These are phyloP conservation scores for Notocelia uddmanniana DNA, from an alignment of 2,888 invertebrate genomes.

Conservation along the genomic window DNA sequence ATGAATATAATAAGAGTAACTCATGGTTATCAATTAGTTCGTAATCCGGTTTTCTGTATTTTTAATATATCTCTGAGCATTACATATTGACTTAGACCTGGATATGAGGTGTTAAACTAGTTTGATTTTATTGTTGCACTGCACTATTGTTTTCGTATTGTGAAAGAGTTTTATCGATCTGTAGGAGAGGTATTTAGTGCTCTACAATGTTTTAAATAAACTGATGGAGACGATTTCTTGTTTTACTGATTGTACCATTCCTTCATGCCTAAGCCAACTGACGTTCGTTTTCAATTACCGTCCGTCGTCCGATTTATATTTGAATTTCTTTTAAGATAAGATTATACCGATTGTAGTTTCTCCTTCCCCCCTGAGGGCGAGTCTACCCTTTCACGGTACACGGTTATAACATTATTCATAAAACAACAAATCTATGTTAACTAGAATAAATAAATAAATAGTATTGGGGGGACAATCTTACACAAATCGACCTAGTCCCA, in stretches of 20 bases:
- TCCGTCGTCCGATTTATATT: background rate
- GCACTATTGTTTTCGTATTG: constrained; percentile 78
- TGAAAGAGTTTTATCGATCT: constrained; percentile 82
- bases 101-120: constrained; percentile 47
- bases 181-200: constrained; percentile 74
- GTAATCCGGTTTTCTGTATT: constrained; percentile 28
- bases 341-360: too few species aligned
- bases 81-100: constrained; percentile 48
- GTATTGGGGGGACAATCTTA: too few species aligned
- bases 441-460: too few species aligned
- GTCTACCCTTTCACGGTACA: too few species aligned
- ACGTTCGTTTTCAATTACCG: background rate
- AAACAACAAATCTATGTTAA: too few species aligned
- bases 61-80: constrained; percentile 6
- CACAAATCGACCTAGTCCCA: too few species aligned
- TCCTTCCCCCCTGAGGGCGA: too few species aligned
- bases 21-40: constrained; percentile 52
- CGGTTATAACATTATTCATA: too few species aligned
- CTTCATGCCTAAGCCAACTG: background rate
- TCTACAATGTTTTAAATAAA: constrained; percentile 82
- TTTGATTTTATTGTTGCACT: constrained; percentile 82
- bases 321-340: too few species aligned
- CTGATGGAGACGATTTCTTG: constrained; percentile 67
- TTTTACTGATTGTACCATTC: constrained; percentile 53
- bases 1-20: constrained; percentile 32